A percentile compares a stretch with the other conserved stretches of the same genome.
Evolutionary conservation across 30 jellyfish, hydroid and myxozoan genomes (phyloP).

Genomic region (Aurelia coerulea): DNA sequence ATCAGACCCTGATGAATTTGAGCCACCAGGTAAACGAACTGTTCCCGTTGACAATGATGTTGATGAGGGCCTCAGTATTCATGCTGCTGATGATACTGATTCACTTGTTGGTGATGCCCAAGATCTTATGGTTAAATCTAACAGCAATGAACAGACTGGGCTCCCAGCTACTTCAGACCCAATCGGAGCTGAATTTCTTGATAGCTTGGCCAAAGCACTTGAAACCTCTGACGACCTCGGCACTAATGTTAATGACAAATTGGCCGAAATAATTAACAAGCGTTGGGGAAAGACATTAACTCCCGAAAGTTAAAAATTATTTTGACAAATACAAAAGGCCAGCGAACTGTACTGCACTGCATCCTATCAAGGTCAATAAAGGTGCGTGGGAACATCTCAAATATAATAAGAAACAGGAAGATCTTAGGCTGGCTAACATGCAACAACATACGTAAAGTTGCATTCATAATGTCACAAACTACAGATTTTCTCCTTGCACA

Average conservation of each 20-base stretch:
- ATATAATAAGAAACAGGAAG: not conserved
- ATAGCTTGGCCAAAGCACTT: constrained; percentile 21
- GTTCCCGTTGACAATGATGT: not conserved
- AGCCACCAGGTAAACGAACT: not conserved
- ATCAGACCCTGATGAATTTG: constrained; percentile 13
- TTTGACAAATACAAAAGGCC: constrained; percentile 2
- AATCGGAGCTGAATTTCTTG: not conserved
- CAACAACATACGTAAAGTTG: too few relatives aligned
- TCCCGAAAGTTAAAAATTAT: not conserved
- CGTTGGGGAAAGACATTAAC: not conserved
- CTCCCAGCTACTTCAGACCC: not conserved
- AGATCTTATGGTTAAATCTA: not conserved
- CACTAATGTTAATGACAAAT: too few relatives aligned
- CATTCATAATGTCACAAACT: too few relatives aligned
- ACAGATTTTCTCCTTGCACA: too few relatives aligned
- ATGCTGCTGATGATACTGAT: constrained; percentile 11
- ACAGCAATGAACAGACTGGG: not conserved
- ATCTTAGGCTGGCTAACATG: not conserved
- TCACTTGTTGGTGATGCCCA: constrained; percentile 14
- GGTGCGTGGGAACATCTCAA: constrained; percentile 24
- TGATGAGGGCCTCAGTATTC: constrained; percentile 16
- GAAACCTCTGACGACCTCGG: constrained; percentile 27
- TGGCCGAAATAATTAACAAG: too few relatives aligned
- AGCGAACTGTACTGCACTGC: constrained; percentile 4
- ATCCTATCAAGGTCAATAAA: constrained; percentile 41